Conservation (phyloP, 2,113 vertebrate genomes). For the Heloderma charlesbogerti region DNA sequence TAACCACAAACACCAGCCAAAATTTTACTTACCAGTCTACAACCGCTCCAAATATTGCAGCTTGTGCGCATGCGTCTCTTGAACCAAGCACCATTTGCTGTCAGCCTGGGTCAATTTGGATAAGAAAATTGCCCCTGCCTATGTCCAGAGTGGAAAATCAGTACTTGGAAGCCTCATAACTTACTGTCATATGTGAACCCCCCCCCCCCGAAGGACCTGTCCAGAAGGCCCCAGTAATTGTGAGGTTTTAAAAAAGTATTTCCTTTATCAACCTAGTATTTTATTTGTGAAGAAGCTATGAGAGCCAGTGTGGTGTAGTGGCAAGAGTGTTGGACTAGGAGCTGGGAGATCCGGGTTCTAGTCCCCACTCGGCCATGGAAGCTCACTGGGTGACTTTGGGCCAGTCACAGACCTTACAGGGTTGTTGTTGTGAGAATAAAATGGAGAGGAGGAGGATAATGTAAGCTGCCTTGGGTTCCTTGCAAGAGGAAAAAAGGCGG, state of each 20-base stretch:
- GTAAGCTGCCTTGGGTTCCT: no score
- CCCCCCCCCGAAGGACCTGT: background rate
- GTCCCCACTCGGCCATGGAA: no score
- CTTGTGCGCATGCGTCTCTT: background rate
- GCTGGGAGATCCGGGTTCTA: no score
- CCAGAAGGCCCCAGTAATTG: background rate
- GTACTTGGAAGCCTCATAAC: background rate
- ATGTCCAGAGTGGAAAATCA: background rate
- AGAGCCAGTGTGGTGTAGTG: no score
- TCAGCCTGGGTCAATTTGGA: background rate
- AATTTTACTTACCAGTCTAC: background rate
- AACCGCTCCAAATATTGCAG: background rate
- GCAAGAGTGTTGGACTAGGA: no score
- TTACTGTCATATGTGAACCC: background rate
- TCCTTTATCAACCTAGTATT: conserved; percentile 27
- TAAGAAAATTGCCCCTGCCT: background rate
- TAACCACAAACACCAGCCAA: background rate
- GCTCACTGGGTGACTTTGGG: no score
- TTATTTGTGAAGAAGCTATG: conserved; percentile 17
- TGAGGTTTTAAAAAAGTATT: background rate
- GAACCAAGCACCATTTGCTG: background rate
- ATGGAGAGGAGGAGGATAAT: no score
- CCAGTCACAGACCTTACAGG: no score
- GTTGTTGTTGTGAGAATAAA: no score
- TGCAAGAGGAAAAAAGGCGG: no score